Evolutionary conservation across 2,888 invertebrate species (phyloP), one percentile per base, ranked within the genome.

Genomic region (Branchellion lobata): DNA sequence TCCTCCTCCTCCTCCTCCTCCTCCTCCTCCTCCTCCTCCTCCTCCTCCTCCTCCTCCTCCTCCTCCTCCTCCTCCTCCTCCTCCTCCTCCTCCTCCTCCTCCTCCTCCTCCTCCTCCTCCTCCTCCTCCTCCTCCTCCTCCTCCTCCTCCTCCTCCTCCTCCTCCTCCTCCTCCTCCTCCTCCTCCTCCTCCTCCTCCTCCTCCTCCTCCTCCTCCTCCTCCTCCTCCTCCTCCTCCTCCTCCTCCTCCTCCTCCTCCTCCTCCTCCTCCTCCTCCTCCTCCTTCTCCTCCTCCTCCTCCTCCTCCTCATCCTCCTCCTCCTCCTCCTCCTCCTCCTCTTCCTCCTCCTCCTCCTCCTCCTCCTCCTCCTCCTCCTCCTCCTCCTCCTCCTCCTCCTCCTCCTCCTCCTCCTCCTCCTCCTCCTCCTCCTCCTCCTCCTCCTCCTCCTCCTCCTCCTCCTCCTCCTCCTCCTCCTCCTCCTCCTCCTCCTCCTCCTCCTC

Each of bases 321-420:
- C n/a, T n/a, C n/a, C n/a, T n/a, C n/a, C n/a, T 40, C 47, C 73
- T 40, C 34, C n/a, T 40, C 47, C 47, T 33, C 34, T 1, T 40
- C 51, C 1, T 27, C 1, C 51, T 11, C 29, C 14, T 24, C n/a
- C 14, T n/a, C 14, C 36, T 1, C 47, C 14, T 24, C 1, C 21
- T 14, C 2, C 27, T 2, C 24, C 73, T 33, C 3, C 21, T 29
- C 73, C 36, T 21, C 36, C 2, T 36, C 73, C 36, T 21, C 14
- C 34, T 73, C 73, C 36, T 1, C 36, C 73, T 77, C 77, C 33
- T 0, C 61, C 77, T 3, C 5, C 61, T 31, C 33, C 8, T 77
- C 77, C 27, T n/a, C 33, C 72, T 73, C 34, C 36, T 40, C 27
- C 21, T 73, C 73, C 36, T 27, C 36, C 2, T 73, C 69, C 33